Evolutionary conservation across 2,888 invertebrate species (phyloP).

Genomic region (Xestia c-nigrum): DNA sequence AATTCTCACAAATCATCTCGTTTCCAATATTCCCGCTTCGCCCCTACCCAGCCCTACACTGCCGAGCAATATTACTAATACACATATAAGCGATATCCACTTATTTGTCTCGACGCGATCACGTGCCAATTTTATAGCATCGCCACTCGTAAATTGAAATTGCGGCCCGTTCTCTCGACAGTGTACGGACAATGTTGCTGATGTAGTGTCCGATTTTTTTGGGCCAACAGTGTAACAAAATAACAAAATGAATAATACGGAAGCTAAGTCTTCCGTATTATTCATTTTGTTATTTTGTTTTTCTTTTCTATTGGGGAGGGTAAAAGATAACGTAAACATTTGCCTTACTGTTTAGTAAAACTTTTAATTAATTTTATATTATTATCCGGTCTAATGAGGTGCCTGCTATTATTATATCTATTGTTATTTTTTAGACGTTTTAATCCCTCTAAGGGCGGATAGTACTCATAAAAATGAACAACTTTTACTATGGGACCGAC

Average conservation of each 20-base stretch:
- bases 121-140: slow-evolving; percentile 89
- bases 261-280: slow-evolving; percentile 43
- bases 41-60: slow-evolving; percentile 60
- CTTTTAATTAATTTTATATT: no score
- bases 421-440: no score
- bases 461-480: no score
- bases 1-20: slow-evolving; percentile 47
- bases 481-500: no score
- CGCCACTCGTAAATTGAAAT: slow-evolving; percentile 88
- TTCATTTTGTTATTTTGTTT: slow-evolving; percentile 20
- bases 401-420: no score
- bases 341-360: no score
- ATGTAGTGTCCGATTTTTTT: slow-evolving; percentile 77
- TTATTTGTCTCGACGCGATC: slow-evolving; percentile 86
- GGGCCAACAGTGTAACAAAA: slow-evolving; percentile 60
- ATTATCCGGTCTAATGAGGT: no score
- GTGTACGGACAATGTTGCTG: slow-evolving; percentile 76
- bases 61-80: slow-evolving; percentile 75
- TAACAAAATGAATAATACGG: no score
- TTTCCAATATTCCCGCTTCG: slow-evolving; percentile 33
- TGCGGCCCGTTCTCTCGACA: slow-evolving; percentile 76
- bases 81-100: slow-evolving; percentile 80
- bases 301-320: background rate
- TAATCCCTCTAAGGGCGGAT: no score
- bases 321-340: no score